These are phyloP conservation scores for Idaea dimidiata DNA, from an alignment of 2,888 invertebrate genomes.

Conservation along the genomic window DNA sequence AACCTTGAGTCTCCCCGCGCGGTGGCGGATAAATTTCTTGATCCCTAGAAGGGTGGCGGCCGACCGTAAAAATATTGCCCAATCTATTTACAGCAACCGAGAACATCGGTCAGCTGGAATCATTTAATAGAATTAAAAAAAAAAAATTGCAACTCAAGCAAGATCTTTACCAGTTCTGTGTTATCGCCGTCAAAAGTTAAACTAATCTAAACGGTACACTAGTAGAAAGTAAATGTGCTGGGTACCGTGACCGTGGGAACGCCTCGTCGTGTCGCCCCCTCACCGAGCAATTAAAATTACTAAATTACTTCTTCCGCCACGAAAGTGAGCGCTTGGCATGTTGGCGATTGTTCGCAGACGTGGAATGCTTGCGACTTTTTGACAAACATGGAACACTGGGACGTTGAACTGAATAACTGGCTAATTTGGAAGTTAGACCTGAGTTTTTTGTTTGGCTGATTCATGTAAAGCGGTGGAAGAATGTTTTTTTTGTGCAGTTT, in stretches of 20 bases:
- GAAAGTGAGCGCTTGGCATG: constrained; percentile 19
- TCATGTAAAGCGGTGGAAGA: background rate
- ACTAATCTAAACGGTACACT: constrained; percentile 15
- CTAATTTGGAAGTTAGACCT: background rate
- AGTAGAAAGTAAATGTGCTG: constrained; percentile 29
- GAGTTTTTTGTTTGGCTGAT: background rate
- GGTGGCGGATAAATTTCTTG: too few species aligned
- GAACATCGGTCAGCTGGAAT: too few species aligned
- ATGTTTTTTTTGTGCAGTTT: background rate
- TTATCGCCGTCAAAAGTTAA: constrained; percentile 3
- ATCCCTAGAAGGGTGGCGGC: too few species aligned
- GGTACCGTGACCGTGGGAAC: constrained; percentile 30
- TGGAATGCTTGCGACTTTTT: background rate
- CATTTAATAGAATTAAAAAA: too few species aligned
- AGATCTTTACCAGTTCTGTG: background rate
- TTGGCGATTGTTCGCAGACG: background rate
- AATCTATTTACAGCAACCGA: too few species aligned
- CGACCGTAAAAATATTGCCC: too few species aligned
- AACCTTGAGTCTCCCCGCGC: too few species aligned
- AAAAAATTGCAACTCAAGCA: too few species aligned
- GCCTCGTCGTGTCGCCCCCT: constrained; percentile 19
- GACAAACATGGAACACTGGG: background rate
- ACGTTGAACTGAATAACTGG: background rate
- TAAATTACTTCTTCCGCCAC: constrained; percentile 26
- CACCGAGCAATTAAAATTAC: constrained; percentile 22